Evolutionary conservation across 2,888 invertebrate genomes (phyloP).

Genomic region (Druceiella hillmani): DNA sequence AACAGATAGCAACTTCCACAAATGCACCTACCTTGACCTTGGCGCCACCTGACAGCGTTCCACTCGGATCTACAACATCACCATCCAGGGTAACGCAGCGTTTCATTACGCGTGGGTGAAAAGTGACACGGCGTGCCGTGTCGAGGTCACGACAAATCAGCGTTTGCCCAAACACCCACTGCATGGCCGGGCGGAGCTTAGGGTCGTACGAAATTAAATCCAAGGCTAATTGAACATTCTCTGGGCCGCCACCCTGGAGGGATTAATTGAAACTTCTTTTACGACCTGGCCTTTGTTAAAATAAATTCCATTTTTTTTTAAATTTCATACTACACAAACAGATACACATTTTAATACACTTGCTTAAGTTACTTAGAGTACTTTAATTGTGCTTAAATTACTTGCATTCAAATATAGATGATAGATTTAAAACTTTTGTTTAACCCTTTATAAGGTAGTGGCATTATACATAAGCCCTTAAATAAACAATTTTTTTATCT

Average conservation of each 20-base stretch:
- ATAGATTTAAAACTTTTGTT: no score
- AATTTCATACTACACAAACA: not conserved
- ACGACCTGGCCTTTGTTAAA: slow-evolving; percentile 41
- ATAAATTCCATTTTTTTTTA: slow-evolving; percentile 4
- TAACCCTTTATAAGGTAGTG: no score
- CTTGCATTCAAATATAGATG: no score
- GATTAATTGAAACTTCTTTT: no score
- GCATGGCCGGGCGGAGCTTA: slow-evolving; percentile 69
- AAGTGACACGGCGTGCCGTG: slow-evolving; percentile 75
- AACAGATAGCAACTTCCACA: no score
- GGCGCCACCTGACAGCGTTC: slow-evolving; percentile 86
- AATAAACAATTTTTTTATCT: no score
- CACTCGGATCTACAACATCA: slow-evolving; percentile 86
- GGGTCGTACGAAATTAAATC: slow-evolving; percentile 68
- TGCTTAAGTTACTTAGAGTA: no score
- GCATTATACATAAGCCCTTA: no score
- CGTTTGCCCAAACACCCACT: slow-evolving; percentile 80
- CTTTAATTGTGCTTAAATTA: no score
- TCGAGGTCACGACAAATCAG: slow-evolving; percentile 81
- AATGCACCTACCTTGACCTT: slow-evolving; percentile 51
- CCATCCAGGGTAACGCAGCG: slow-evolving; percentile 87
- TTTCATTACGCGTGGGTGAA: slow-evolving; percentile 60
- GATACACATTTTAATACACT: no score
- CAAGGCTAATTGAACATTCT: slow-evolving; percentile 78
- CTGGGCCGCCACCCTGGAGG: slow-evolving; percentile 55